These are phyloP conservation scores for Pristionchus exspectatus DNA, from an alignment of 2,888 invertebrate species.

Conservation along the genomic window DNA sequence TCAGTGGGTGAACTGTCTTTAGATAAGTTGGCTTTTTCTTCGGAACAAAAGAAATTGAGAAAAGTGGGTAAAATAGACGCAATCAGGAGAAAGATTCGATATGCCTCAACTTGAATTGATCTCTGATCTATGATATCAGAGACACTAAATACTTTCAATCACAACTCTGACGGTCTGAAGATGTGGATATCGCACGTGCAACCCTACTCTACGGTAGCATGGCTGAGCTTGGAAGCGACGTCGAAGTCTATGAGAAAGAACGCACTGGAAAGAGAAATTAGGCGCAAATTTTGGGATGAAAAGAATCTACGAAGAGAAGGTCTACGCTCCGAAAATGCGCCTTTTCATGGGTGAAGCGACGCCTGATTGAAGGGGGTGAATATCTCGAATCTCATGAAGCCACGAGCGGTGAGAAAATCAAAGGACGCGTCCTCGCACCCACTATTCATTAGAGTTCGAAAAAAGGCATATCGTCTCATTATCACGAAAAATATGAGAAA, in stretches of 20 bases:
- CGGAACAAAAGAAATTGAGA: no score
- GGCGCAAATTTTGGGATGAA: background rate
- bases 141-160: background rate
- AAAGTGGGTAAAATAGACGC: no score
- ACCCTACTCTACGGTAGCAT: background rate
- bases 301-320: background rate
- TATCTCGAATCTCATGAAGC: background rate
- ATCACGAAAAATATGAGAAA: background rate
- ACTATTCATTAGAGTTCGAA: background rate
- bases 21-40: no score
- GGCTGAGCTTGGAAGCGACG: background rate
- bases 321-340: background rate
- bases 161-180: background rate
- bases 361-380: background rate
- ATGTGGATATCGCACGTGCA: background rate
- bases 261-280: background rate
- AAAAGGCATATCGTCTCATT: background rate
- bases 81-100: no score
- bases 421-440: background rate
- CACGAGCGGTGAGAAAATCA: no score
- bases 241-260: background rate
- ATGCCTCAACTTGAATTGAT: no score
- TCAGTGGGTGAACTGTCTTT: no score
- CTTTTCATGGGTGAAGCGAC: slow-evolving; percentile 15
- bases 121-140: background rate